Percentiles rank a stretch among this genome's conserved stretches.
Conservation (phyloP, 2,113 vertebrate species). For the Abramis brama region DNA sequence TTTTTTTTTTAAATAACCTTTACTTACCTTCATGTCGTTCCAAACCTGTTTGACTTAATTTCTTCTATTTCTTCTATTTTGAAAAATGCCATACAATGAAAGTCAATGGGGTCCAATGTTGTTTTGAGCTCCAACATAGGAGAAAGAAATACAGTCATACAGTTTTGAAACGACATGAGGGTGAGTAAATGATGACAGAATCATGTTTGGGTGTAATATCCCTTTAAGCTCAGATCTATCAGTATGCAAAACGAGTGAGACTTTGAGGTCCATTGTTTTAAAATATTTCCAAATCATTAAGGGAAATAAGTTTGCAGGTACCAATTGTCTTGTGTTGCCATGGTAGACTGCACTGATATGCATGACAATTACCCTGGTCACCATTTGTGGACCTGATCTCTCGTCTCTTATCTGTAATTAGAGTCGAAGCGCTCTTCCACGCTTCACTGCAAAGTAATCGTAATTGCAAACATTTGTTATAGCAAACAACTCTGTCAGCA, state of each 20-base stretch:
- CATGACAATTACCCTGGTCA: conserved; percentile 31
- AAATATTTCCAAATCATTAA: conserved; percentile 20
- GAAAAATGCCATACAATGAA: neutral
- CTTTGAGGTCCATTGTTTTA: conserved; percentile 2
- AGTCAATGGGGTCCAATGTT: neutral
- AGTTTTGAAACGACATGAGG: neutral
- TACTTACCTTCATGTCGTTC: neutral
- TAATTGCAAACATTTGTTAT: conserved; percentile 55
- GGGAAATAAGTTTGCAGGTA: conserved; percentile 25
- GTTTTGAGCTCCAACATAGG: neutral
- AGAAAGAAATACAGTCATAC: neutral
- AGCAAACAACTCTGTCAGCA: conserved; percentile 39
- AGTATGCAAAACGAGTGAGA: conserved; percentile 6
- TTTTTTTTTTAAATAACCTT: neutral
- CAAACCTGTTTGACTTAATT: neutral
- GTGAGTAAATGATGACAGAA: neutral
- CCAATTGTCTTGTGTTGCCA: conserved; percentile 20
- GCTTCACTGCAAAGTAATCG: conserved; percentile 29
- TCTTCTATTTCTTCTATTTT: no score
- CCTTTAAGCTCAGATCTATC: conserved; percentile 8
- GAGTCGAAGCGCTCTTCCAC: conserved; percentile 22
- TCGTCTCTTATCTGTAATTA: conserved; percentile 48
- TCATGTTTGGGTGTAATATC: neutral
- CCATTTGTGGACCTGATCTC: conserved; percentile 7
- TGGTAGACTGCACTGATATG: conserved; percentile 10